Conservation (phyloP, 2,797 vertebrate genomes). For the Catharus ustulatus region DNA sequence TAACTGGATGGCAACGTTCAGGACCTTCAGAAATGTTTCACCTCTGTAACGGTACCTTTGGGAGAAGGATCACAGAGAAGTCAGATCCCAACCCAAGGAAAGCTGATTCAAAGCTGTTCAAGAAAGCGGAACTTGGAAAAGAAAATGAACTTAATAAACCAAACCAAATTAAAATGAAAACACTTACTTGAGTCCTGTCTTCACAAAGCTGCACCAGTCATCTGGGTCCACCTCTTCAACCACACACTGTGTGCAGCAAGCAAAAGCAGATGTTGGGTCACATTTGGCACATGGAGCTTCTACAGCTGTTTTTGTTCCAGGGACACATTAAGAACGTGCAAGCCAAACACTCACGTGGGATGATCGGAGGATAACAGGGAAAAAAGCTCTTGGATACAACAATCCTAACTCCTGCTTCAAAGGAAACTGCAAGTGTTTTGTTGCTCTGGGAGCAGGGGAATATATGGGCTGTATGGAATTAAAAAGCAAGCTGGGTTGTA, state of each 20-base stretch:
- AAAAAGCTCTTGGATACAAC: neutral
- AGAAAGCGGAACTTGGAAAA: neutral
- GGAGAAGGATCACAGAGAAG: neutral
- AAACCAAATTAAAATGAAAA: neutral
- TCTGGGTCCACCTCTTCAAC: constrained; percentile 76
- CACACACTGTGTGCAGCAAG: constrained; percentile 65
- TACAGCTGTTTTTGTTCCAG: neutral
- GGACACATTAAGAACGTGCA: neutral
- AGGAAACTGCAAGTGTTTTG: neutral
- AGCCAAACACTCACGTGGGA: neutral
- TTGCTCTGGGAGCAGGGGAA: neutral
- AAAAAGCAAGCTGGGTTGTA: neutral
- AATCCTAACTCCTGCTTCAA: neutral
- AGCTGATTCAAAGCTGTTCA: neutral
- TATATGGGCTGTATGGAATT: neutral
- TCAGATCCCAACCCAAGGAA: neutral
- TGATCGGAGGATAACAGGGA: neutral
- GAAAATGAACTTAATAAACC: neutral
- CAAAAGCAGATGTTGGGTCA: neutral
- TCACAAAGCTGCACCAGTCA: constrained; percentile 90
- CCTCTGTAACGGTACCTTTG: constrained; percentile 88
- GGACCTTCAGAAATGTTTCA: constrained; percentile 77
- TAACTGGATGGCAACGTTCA: constrained; percentile 73
- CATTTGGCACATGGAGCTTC: neutral
- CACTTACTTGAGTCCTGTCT: constrained; percentile 89